Evolutionary conservation across 2,797 vertebrate genomes (phyloP).

Genomic region (Diplodus sargus): DNA sequence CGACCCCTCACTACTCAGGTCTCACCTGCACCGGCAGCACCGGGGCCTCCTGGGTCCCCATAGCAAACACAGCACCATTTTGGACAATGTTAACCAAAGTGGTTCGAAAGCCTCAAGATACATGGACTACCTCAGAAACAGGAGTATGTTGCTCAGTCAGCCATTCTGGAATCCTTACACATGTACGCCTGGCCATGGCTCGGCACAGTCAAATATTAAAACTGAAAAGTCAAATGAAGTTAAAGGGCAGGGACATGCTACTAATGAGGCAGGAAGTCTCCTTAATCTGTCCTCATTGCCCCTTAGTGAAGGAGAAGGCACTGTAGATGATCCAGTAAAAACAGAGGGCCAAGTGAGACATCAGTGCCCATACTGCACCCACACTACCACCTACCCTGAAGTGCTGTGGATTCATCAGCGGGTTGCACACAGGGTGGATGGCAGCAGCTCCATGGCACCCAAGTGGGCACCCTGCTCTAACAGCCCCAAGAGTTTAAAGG

Average conservation of each 20-base stretch:
- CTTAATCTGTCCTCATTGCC: conserved; percentile 80
- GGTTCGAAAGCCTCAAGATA: conserved; percentile 81
- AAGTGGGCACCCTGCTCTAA: conserved; percentile 90
- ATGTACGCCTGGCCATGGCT: conserved; percentile 65
- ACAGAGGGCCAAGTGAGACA: conserved; percentile 87
- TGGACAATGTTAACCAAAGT: conserved; percentile 67
- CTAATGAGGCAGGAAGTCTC: conserved; percentile 63
- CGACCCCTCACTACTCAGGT: conserved; percentile 76
- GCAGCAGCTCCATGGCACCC: conserved; percentile 88
- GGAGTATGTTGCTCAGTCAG: conserved; percentile 81
- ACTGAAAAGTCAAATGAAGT: conserved; percentile 56
- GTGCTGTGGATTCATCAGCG: conserved; percentile 98
- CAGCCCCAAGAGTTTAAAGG: conserved; percentile 85
- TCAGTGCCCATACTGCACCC: conserved; percentile 93
- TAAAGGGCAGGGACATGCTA: conserved; percentile 59
- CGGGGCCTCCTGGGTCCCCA: conserved; percentile 63
- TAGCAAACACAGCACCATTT: conserved; percentile 62
- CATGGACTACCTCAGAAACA: conserved; percentile 83
- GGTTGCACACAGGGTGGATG: conserved; percentile 93
- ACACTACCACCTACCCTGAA: conserved; percentile 94
- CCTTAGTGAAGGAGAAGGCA: conserved; percentile 24
- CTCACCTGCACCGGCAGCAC: conserved; percentile 82
- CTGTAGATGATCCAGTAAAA: conserved; percentile 56
- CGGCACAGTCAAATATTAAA: conserved; percentile 60
- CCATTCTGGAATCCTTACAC: conserved; percentile 77